phyloP scores from a whole-genome alignment of 2,797 vertebrate species.

The Rhinella marina region DNA sequence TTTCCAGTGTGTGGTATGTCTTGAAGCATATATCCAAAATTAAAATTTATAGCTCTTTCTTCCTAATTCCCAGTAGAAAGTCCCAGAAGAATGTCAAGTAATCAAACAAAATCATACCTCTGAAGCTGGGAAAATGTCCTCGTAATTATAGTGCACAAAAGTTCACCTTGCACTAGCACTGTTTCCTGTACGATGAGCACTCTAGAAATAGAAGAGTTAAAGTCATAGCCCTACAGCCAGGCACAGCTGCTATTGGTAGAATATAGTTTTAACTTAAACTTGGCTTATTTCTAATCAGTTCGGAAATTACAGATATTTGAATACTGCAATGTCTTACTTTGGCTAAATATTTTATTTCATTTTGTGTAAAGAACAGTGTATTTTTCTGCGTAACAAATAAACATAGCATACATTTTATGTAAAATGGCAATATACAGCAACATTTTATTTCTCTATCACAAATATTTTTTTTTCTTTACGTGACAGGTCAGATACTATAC shows the following conservation, averaged over 20 bases:
- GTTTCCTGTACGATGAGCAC: no score
- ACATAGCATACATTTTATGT: conserved; percentile 3
- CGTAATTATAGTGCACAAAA: no score
- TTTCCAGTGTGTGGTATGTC: neutral
- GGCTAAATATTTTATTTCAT: neutral
- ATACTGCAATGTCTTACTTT: conserved; percentile 3
- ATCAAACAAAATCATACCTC: neutral
- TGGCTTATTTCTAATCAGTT: no score
- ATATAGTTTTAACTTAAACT: no score
- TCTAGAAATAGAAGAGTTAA: no score
- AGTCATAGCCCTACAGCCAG: no score
- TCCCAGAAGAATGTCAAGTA: neutral
- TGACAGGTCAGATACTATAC: conserved; percentile 20
- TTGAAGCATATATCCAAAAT: neutral
- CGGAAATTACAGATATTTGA: no score
- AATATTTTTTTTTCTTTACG: neutral
- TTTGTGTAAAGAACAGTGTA: conserved; percentile 2
- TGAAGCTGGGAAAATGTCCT: neutral
- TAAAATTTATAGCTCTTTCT: neutral
- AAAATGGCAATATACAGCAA: conserved; percentile 17
- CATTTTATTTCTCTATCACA: neutral
- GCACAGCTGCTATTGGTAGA: no score
- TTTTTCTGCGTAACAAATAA: conserved; percentile 17
- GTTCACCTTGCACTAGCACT: no score
- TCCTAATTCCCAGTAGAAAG: neutral